Base-by-base conservation (phyloP, 2,113 vertebrate species). In the Elachura formosa region DNA sequence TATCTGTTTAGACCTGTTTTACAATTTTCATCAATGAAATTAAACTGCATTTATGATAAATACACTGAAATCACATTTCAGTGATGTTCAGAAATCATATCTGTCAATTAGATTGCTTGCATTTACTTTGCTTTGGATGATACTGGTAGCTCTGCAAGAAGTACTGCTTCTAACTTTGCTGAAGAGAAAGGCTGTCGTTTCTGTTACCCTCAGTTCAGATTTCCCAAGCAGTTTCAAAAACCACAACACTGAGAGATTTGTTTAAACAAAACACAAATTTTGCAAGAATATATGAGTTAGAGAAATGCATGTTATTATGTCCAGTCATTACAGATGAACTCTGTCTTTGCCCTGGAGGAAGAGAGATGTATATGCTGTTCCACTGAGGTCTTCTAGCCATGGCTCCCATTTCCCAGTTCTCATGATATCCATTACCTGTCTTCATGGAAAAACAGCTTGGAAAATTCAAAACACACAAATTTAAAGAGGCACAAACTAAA, bases 361-460 rank as follows among this genome's bases (percentile, higher is more conserved):
- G 28, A 74, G 52, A 74, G 34, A 9, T 5, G 10, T 8, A 25
- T 7, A 16, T 43, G 29, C 41, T 43, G 19, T 2, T 86, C 71
- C 9, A 7, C 26, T 11, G 14, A 9, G 14, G 6, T 45, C 24
- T 78, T 46, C 11, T 41, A 68, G 1, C 10, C 4, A 2, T 2
- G 4, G 10, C 58, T 84, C 43, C 72, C 2, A 1, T 54, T 83
- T 74, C 38, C 34, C 19, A 29, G 0, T 51, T 62, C 61, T 33
- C 56, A 59, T 43, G 46, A 14, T 8, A n/a, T 12, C 14, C 29
- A 3, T 41, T 36, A 9, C 14, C 34, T 41, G 18, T 34, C 66
- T 18, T 56, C 25, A 33, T 3, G 19, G 33, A 24, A 21, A 52
- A 82, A 34, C 26, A 54, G 20, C 23, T 16, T 55, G 26, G 45